A percentile compares a stretch with the other conserved stretches of the same genome.
Conservation (phyloP, 1,140 invertebrate species). For the Lycorma delicatula region DNA sequence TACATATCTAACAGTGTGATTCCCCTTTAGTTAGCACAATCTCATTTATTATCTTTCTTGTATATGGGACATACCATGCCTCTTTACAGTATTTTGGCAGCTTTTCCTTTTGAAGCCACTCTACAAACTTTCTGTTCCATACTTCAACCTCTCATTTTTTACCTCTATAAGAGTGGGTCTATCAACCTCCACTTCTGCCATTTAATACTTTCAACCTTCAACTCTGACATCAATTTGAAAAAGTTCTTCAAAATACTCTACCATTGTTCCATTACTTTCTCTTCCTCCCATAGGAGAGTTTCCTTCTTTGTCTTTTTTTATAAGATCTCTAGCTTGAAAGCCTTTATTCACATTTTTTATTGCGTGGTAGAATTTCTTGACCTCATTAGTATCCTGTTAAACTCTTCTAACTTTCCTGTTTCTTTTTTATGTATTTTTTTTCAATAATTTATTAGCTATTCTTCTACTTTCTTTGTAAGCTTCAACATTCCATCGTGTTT, state of each 20-base stretch:
- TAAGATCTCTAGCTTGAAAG: conserved; percentile 8
- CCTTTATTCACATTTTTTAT: too few species aligned
- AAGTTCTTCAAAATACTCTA: too few species aligned
- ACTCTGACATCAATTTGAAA: too few species aligned
- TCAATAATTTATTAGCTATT: conserved; percentile 7
- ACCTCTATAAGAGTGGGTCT: too few species aligned
- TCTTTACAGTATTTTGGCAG: conserved; percentile 25
- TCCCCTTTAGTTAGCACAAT: conserved; percentile 28
- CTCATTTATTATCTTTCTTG: conserved; percentile 27
- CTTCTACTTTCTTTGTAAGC: neutral
- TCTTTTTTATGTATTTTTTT: conserved; percentile 3
- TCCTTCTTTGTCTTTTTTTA: conserved; percentile 6
- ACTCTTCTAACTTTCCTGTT: conserved; percentile 11
- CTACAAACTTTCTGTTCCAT: neutral
- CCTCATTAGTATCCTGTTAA: conserved; percentile 2
- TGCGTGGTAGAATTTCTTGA: neutral
- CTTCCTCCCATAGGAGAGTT: too few species aligned
- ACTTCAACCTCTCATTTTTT: too few species aligned
- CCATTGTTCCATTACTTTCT: too few species aligned
- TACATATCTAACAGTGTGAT: conserved; percentile 12
- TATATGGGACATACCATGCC: neutral
- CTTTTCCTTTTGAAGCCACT: conserved; percentile 15
- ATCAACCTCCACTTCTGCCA: too few species aligned
- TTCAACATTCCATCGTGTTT: conserved; percentile 5
- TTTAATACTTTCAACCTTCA: too few species aligned